Base-by-base conservation (phyloP, 1,140 invertebrate genomes). In the Pogonognathellus flavescens region DNA sequence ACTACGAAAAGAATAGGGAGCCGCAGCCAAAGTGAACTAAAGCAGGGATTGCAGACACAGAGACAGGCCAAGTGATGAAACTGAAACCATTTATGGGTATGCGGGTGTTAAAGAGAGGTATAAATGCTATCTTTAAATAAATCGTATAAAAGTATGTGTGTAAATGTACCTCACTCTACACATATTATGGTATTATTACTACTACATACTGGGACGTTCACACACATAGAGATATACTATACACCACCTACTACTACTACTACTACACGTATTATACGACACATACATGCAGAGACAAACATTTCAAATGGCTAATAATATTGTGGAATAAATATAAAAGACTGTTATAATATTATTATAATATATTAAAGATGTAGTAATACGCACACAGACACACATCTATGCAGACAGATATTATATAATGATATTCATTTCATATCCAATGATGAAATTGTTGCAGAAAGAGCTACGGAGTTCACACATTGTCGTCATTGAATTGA, bases 31-130 rank as follows among this genome's bases (percentile, higher is more conserved):
- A 66, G 62, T 66, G 62, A 66, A 76, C 70, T 25, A 66, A 66
- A 62, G 60, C 20, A 66, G 25, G 20, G 18, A 66, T 25, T 25
- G 66, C 22, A 70, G 66, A n/a, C 53, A 57, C 11, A 57, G 11
- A 57, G 53, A 22, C 66, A 41, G 41, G 31, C 25, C 53, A 76
- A 31, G 70, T 31, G 70, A 76, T 76, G 70, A 76, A 76, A 76
- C 70, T 76, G 70, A 76, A 76, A 76, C 70, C 41, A 76, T 76
- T 76, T 76, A 76, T 76, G 70, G 41, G 70, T 76, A 76, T 76
- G 70, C 70, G 70, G 70, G 70, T 76, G 70, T 76, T 49, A 76
- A 76, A 76, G 70, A 76, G 70, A 76, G 41, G 70, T 49, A 76
- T 76, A 76, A 76, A 76, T 76, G 41, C 70, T 76, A 76, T 76